Base-by-base conservation (phyloP, 2,888 invertebrate genomes). In the Leucania comma region DNA sequence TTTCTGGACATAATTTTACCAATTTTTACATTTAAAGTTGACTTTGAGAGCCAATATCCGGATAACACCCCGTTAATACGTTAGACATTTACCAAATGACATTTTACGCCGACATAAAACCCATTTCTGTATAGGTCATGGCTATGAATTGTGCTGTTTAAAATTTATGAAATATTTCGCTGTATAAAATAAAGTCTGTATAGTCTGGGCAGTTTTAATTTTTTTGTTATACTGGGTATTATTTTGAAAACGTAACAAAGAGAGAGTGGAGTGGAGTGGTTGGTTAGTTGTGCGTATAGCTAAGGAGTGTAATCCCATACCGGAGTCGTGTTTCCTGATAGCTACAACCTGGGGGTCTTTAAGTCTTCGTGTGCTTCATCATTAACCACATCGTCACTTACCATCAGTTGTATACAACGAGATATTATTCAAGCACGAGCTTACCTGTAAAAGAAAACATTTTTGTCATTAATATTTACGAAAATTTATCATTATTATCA, bases 1-100 rank as follows among this genome's bases (percentile, higher is more conserved):
- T 46, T 46, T 46, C 46, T 46, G 46, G 20, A 1, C 17, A 6
- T 14, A n/a, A n/a, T n/a, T 42, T 42, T 10, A 20, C 46, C 20
- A 46, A 46, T 46, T 20, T 46, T 6, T 20, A 20, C 20, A 20
- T 20, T 46, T 20, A 17, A 46, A 46, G 46, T 46, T 46, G 20
- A 20, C 20, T 46, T 46, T 5, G 20, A 46, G 20, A 46, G 46
- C 20, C 20, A 46, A 20, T 17, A 42, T 42, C 17, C 17, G 14
- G 46, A 6, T 46, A 20, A 20, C 46, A 46, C 46, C 46, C 20
- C 46, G 20, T 58, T 57, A 54, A 48, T 32, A 57, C 17, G 51
- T 42, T 60, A 78, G 66, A 57, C 66, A 72, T 82, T 77, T 77
- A 57, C 56, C 42, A 14, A 67, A 14, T 73, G 73, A 67, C 68